Percentiles rank a stretch among this genome's conserved stretches.
phyloP scores from a whole-genome alignment of 2,888 invertebrate species.

The Drosophila differens region DNA sequence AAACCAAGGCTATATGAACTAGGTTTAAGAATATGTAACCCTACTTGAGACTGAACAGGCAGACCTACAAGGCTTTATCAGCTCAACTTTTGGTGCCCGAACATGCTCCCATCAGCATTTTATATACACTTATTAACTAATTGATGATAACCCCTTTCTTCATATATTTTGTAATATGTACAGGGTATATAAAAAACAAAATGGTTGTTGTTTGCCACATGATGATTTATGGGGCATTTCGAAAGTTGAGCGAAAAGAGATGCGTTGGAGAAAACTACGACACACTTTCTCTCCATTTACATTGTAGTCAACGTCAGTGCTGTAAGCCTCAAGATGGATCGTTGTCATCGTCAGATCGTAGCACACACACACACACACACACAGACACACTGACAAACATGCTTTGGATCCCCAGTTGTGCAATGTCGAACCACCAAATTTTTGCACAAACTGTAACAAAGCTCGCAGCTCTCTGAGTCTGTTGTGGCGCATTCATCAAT shows the following conservation, averaged over 20 bases:
- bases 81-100: neutral
- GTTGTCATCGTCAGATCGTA: constrained; percentile 52
- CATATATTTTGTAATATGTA: neutral
- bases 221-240: constrained; percentile 78
- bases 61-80: neutral
- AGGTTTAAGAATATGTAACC: neutral
- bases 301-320: constrained; percentile 33
- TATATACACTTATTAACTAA: neutral
- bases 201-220: constrained; percentile 63
- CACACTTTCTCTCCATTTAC: constrained; percentile 60
- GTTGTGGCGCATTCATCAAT: constrained; percentile 73
- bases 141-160: neutral
- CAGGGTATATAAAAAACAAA: constrained; percentile 39
- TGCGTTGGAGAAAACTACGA: constrained; percentile 46
- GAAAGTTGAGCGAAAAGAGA: constrained; percentile 56
- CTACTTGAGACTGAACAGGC: neutral
- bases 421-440: constrained; percentile 21
- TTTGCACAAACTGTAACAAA: constrained; percentile 40
- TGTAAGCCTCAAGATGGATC: constrained; percentile 63
- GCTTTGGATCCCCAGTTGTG: constrained; percentile 47
- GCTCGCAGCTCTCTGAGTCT: constrained; percentile 18
- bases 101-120: neutral
- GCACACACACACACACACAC: constrained; percentile 3
- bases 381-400: neutral
- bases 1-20: neutral